Conservation (phyloP, 2,888 invertebrate genomes). For the Tetrapedia diversipes region DNA sequence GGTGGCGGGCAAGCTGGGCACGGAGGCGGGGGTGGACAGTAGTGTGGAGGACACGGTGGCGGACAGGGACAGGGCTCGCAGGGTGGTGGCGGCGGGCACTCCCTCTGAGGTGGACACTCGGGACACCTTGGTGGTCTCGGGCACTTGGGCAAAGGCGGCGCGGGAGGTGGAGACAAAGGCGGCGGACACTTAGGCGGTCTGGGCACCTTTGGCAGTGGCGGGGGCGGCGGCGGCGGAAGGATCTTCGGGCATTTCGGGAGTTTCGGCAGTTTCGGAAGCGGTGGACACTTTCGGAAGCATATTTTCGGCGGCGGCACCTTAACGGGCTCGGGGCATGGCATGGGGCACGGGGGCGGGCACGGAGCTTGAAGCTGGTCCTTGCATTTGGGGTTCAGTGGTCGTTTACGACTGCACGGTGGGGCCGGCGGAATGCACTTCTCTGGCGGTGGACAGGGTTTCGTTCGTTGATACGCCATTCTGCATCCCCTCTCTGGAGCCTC, state of each 20-base stretch:
- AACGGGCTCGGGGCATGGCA: constrained; percentile 17
- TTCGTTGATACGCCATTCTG: constrained; percentile 7
- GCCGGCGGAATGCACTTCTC: constrained; percentile 26
- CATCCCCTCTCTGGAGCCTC: neutral
- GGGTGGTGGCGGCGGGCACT: constrained; percentile 56
- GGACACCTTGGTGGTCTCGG: constrained; percentile 21
- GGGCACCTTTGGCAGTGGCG: constrained; percentile 20
- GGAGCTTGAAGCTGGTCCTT: neutral
- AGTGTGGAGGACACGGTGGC: constrained; percentile 46
- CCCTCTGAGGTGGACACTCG: constrained; percentile 37
- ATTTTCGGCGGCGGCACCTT: constrained; percentile 41
- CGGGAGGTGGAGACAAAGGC: constrained; percentile 29
- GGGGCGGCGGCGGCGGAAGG: constrained; percentile 30
- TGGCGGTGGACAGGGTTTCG: neutral
- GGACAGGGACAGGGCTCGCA: constrained; percentile 58
- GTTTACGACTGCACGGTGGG: constrained; percentile 18
- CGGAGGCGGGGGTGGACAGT: constrained; percentile 40
- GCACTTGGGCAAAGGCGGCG: constrained; percentile 25
- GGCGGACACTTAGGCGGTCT: constrained; percentile 25
- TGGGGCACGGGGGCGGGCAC: constrained; percentile 31
- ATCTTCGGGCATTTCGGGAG: constrained; percentile 26
- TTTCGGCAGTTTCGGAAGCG: constrained; percentile 31
- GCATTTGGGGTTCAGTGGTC: constrained; percentile 34
- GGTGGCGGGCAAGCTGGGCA: constrained; percentile 42
- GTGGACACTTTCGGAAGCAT: constrained; percentile 40